These are phyloP conservation scores for Brachyopa scutellaris DNA, from an alignment of 2,888 invertebrate species.

Conservation along the genomic window DNA sequence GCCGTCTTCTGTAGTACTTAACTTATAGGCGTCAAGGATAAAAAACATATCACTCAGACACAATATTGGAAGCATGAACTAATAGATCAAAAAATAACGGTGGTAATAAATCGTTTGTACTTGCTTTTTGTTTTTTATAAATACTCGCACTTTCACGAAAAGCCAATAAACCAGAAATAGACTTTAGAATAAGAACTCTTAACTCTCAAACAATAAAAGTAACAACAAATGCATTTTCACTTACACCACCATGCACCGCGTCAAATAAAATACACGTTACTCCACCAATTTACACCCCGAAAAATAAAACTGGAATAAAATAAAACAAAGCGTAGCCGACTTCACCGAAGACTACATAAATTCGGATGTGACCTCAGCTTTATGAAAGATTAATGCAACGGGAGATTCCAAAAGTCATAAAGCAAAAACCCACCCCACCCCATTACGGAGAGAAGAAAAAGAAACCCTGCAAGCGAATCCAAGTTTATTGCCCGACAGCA, in stretches of 20 bases:
- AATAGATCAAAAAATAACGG: no score
- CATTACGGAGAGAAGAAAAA: conserved; percentile 2
- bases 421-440: conserved; percentile 68
- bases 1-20: no score
- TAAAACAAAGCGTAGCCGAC: conserved; percentile 47
- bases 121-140: no score
- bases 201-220: no score
- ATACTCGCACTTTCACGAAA: no score
- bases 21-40: no score
- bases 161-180: no score
- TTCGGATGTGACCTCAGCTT: conserved; percentile 68
- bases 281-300: conserved; percentile 61
- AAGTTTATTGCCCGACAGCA: conserved; percentile 67
- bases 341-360: conserved; percentile 63
- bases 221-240: conserved; percentile 10
- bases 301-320: conserved; percentile 48
- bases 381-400: conserved; percentile 71
- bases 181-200: no score
- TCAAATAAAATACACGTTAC: conserved; percentile 32
- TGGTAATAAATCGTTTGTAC: no score
- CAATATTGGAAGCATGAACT: no score
- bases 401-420: conserved; percentile 70
- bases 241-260: conserved; percentile 23
- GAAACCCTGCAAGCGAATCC: conserved; percentile 52
- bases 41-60: no score